A percentile compares a stretch with the other conserved stretches of the same genome.
phyloP scores from a whole-genome alignment of 2,888 invertebrate species.

The Eulithis testata region DNA sequence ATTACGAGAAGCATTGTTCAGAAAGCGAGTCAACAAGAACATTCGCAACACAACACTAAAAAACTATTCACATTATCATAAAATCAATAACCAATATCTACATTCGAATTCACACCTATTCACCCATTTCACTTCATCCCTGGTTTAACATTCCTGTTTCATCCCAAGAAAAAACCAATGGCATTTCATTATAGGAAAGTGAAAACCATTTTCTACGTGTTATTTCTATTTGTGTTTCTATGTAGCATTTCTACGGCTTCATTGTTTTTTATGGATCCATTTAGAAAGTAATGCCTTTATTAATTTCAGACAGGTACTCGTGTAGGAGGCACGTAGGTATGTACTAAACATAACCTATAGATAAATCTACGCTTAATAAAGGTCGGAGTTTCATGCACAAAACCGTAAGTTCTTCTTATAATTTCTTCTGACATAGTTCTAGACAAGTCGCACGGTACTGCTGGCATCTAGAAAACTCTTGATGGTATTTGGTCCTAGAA shows the following conservation, averaged over 20 bases:
- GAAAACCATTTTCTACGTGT: slow-evolving; percentile 40
- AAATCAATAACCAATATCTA: slow-evolving; percentile 59
- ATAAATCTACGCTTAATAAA: too few relatives aligned
- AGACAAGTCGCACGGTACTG: too few relatives aligned
- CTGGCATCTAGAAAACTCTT: too few relatives aligned
- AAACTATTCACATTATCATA: slow-evolving; percentile 50
- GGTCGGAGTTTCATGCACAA: too few relatives aligned
- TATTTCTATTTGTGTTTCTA: slow-evolving; percentile 8
- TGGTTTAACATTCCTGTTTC: slow-evolving; percentile 42
- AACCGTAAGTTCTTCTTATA: too few relatives aligned
- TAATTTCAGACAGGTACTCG: too few relatives aligned
- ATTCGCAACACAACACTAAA: slow-evolving; percentile 39
- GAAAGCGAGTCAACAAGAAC: slow-evolving; percentile 32
- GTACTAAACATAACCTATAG: too few relatives aligned
- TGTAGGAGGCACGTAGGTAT: too few relatives aligned
- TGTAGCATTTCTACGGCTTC: too few relatives aligned
- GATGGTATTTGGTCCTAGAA: too few relatives aligned
- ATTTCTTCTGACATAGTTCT: too few relatives aligned
- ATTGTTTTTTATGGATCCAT: neutral
- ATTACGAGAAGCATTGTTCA: slow-evolving; percentile 4
- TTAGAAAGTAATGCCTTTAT: neutral
- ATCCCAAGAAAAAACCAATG: slow-evolving; percentile 57
- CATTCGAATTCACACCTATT: slow-evolving; percentile 53
- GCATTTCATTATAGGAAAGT: slow-evolving; percentile 53
- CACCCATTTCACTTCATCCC: slow-evolving; percentile 16